These are phyloP conservation scores for Psittacula echo DNA, from an alignment of 2,797 vertebrate species.

Conservation along the genomic window DNA sequence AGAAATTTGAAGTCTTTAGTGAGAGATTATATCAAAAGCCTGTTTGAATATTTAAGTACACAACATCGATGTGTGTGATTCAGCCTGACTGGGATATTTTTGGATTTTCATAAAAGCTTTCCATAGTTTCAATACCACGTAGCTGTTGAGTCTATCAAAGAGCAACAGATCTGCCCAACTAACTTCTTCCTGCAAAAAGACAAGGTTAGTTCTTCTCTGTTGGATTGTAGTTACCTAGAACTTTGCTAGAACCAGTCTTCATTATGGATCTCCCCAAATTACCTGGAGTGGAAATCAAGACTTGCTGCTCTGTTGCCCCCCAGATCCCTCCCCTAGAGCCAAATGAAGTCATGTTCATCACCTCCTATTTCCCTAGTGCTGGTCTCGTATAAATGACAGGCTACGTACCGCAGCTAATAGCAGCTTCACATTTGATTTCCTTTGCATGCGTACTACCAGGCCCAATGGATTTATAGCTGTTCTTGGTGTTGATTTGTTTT, in stretches of 20 bases:
- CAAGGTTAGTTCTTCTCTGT: neutral
- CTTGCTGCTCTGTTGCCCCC: neutral
- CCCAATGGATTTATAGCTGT: neutral
- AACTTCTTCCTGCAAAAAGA: neutral
- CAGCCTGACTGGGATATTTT: neutral
- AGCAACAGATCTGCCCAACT: neutral
- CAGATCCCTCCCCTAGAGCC: neutral
- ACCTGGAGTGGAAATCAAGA: neutral
- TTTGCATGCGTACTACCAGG: neutral
- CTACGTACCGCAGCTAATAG: neutral
- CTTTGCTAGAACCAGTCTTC: neutral
- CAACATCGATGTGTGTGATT: neutral
- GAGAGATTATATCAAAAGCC: neutral
- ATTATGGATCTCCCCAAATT: neutral
- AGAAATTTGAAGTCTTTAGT: neutral
- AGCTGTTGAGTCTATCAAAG: neutral
- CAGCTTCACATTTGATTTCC: neutral
- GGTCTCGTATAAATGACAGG: neutral
- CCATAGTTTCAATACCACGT: neutral
- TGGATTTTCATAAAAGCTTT: neutral
- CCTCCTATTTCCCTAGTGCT: neutral
- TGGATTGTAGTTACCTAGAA: neutral
- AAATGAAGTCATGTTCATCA: neutral
- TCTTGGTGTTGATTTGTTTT: constrained; percentile 3
- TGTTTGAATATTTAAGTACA: neutral